phyloP scores from a whole-genome alignment of 2,113 vertebrate genomes.

The Pollachius pollachius region DNA sequence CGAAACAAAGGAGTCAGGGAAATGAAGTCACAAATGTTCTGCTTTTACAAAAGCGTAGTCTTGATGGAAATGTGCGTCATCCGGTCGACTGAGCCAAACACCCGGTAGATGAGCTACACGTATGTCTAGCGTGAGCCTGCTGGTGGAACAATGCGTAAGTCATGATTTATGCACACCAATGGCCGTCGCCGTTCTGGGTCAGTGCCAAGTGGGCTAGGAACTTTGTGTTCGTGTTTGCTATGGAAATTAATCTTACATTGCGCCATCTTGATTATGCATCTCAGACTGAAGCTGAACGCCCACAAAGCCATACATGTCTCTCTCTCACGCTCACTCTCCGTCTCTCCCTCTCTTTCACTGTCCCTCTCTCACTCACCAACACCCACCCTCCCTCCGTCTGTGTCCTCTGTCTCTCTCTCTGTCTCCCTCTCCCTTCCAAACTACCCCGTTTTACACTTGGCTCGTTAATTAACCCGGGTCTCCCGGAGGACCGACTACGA shows the following conservation, averaged over 20 bases:
- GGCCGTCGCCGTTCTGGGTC: background rate
- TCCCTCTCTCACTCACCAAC: too few relatives aligned
- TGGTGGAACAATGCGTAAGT: too few relatives aligned
- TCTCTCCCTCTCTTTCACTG: background rate
- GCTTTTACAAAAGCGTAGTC: too few relatives aligned
- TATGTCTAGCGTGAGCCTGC: too few relatives aligned
- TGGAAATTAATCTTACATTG: conserved; percentile 45
- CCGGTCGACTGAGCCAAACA: too few relatives aligned
- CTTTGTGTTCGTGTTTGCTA: conserved; percentile 30
- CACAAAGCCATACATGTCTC: background rate
- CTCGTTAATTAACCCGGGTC: conserved; percentile 56
- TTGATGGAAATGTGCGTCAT: too few relatives aligned
- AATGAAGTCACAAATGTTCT: too few relatives aligned
- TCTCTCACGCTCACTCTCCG: background rate
- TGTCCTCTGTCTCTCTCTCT: conserved; percentile 38
- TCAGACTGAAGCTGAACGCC: conserved; percentile 13
- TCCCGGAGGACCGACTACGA: conserved; percentile 54
- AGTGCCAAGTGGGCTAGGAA: conserved; percentile 36
- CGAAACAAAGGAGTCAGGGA: too few relatives aligned
- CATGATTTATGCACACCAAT: too few relatives aligned
- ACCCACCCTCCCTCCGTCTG: background rate
- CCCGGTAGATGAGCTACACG: too few relatives aligned
- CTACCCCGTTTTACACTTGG: conserved; percentile 48
- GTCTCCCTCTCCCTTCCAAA: conserved; percentile 34
- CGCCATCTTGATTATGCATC: conserved; percentile 45